Evolutionary conservation across 2,888 invertebrate species (phyloP).

Genomic region (Pollenia labialis): DNA sequence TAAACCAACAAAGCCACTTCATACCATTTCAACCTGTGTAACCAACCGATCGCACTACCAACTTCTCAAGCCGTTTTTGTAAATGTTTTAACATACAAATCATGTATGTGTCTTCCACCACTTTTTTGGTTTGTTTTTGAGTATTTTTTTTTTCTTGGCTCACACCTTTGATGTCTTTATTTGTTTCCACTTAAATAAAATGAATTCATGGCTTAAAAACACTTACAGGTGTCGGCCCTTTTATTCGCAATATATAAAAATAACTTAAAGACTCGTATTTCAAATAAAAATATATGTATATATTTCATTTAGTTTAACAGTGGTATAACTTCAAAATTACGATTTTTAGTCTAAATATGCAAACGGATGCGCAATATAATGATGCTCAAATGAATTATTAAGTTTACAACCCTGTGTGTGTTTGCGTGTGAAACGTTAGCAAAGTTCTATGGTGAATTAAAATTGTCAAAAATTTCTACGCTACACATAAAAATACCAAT

Average conservation of each 20-base stretch:
- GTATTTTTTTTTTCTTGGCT: slow-evolving; percentile 39
- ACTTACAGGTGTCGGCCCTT: slow-evolving; percentile 72
- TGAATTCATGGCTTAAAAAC: slow-evolving; percentile 65
- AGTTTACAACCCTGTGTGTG: too few relatives aligned
- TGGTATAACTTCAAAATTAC: too few relatives aligned
- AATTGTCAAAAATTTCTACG: too few relatives aligned
- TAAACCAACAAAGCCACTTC: slow-evolving; percentile 42
- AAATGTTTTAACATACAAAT: slow-evolving; percentile 28
- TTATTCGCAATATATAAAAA: slow-evolving; percentile 32
- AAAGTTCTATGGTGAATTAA: too few relatives aligned
- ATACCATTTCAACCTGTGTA: slow-evolving; percentile 21
- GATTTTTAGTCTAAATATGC: too few relatives aligned
- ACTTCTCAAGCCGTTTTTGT: slow-evolving; percentile 16
- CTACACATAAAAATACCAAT: too few relatives aligned
- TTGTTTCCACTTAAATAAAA: slow-evolving; percentile 73
- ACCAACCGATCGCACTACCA: slow-evolving; percentile 31
- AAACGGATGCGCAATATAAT: too few relatives aligned
- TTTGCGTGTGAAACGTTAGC: too few relatives aligned
- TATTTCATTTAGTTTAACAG: too few relatives aligned
- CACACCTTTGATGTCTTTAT: slow-evolving; percentile 72
- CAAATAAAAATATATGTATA: slow-evolving; percentile 1
- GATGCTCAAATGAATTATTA: too few relatives aligned
- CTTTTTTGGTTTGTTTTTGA: slow-evolving; percentile 16
- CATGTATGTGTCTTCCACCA: slow-evolving; percentile 34
- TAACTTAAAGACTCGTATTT: slow-evolving; percentile 28